Conservation (phyloP, 2,113 vertebrate species). For the Alectura lathami region DNA sequence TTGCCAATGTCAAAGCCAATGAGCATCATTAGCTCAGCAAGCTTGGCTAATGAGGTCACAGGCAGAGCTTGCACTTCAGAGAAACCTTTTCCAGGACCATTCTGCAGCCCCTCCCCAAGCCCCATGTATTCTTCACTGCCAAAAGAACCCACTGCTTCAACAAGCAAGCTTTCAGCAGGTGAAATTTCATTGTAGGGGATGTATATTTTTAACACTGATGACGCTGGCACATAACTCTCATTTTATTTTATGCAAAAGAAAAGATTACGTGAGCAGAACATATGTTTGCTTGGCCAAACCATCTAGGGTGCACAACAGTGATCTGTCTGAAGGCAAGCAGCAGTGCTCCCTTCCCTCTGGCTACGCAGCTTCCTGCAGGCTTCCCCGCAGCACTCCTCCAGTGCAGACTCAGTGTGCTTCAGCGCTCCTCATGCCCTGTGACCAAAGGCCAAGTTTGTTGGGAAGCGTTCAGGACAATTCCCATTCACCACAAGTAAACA, state of each 20-base stretch:
- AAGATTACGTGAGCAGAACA: not conserved
- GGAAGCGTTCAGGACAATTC: not conserved
- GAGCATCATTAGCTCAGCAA: not conserved
- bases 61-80: not conserved
- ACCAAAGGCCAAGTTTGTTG: not conserved
- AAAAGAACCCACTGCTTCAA: not conserved
- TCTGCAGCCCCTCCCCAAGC: not conserved
- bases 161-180: not conserved
- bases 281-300: not conserved
- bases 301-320: accelerated
- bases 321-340: not conserved
- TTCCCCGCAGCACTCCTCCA: not conserved
- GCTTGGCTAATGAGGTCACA: conserved; percentile 28
- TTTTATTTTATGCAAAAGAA: not conserved
- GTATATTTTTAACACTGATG: not conserved
- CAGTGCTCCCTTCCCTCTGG: not conserved
- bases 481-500: not conserved
- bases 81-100: not conserved
- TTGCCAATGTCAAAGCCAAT: conserved; percentile 67
- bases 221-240: not conserved
- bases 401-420: not conserved
- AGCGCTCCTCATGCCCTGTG: not conserved
- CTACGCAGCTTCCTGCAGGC: not conserved
- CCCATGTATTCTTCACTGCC: not conserved
- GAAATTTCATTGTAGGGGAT: not conserved